A percentile compares a stretch with the other conserved stretches of the same genome.
These are phyloP conservation scores for Acrossocheilus wenchowensis DNA, from an alignment of 2,797 vertebrate species.

Conservation along the genomic window DNA sequence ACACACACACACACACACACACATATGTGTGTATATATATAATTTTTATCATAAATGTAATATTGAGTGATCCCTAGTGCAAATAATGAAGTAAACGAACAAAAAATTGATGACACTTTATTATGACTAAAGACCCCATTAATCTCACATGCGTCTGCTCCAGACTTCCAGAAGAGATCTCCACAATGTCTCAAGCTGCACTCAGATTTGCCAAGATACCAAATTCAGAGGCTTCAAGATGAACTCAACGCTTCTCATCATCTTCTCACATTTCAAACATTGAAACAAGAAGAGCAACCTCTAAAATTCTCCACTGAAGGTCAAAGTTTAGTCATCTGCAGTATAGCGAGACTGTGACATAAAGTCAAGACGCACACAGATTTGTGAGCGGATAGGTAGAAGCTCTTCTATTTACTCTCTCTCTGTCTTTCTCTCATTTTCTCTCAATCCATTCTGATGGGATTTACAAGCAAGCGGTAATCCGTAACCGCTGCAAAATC, in stretches of 20 bases:
- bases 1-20: too few relatives aligned
- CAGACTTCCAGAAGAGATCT: not conserved
- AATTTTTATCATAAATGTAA: too few relatives aligned
- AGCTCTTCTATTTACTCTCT: constrained; percentile 18
- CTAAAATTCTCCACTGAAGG: constrained; percentile 6
- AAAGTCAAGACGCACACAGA: not conserved
- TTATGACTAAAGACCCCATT: too few relatives aligned
- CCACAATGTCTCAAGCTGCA: not conserved
- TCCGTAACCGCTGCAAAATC: constrained; percentile 17
- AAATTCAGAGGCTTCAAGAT: not conserved
- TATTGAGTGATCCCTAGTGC: too few relatives aligned
- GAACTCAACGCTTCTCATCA: not conserved
- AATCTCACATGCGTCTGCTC: too few relatives aligned
- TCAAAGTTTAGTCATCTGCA: not conserved
- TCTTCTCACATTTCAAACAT: not conserved
- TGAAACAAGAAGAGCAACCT: not conserved
- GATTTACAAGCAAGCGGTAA: constrained; percentile 35
- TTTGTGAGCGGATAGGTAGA: not conserved
- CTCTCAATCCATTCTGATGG: constrained; percentile 39
- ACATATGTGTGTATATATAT: too few relatives aligned
- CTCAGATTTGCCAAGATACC: not conserved
- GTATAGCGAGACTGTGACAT: not conserved
- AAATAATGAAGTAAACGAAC: too few relatives aligned
- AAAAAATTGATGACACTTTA: too few relatives aligned
- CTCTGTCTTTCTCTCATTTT: constrained; percentile 3